Percentiles rank a stretch among this genome's conserved stretches.
These are phyloP conservation scores for Lepus americanus DNA, from an alignment of 2,113 vertebrate genomes.

Conservation along the genomic window DNA sequence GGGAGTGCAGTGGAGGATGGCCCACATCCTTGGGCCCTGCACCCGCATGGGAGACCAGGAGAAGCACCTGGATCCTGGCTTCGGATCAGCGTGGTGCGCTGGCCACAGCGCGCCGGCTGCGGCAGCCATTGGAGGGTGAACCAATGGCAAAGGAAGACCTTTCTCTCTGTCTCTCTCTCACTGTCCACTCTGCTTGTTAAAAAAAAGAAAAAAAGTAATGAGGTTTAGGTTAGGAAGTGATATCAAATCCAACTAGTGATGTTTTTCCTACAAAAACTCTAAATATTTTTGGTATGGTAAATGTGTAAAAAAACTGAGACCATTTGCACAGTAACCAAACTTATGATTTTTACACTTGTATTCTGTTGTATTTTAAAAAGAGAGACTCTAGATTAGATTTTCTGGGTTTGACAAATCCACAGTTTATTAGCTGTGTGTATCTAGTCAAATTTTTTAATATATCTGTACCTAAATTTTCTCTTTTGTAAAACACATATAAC, in stretches of 20 bases:
- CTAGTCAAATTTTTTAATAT: background rate
- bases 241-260: background rate
- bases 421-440: background rate
- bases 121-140: too few species aligned
- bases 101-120: too few species aligned
- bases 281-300: background rate
- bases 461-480: background rate
- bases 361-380: background rate
- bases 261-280: background rate
- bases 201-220: too few species aligned
- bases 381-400: background rate
- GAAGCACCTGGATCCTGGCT: too few species aligned
- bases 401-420: background rate
- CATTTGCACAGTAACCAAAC: background rate
- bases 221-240: background rate
- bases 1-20: too few species aligned
- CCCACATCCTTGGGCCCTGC: too few species aligned
- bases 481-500: conserved; percentile 8
- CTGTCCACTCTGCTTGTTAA: too few species aligned
- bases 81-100: too few species aligned
- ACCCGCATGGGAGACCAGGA: too few species aligned
- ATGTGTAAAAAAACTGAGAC: conserved; percentile 44
- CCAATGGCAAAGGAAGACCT: too few species aligned
- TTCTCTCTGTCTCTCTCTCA: too few species aligned
- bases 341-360: background rate